Evolutionary conservation across 1,140 invertebrate species (phyloP).

Genomic region (Drosophila sechellia): DNA sequence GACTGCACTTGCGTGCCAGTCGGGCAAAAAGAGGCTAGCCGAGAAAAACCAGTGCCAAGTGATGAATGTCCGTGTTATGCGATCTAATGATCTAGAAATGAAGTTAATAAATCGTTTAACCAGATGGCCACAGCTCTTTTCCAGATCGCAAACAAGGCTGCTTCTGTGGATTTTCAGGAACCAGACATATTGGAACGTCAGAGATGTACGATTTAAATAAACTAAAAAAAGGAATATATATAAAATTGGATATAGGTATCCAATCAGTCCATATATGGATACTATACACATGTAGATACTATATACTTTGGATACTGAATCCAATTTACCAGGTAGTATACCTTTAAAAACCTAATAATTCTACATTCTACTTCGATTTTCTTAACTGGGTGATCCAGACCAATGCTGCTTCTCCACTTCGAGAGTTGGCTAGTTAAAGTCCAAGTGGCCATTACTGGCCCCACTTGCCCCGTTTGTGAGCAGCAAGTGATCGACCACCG

Average conservation of each 20-base stretch:
- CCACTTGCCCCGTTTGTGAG: conserved; percentile 38
- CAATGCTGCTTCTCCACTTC: no score
- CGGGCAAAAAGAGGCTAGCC: conserved; percentile 10
- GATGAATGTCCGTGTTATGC: conserved; percentile 84
- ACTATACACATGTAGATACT: no score
- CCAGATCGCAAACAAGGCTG: conserved; percentile 8
- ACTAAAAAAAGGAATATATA: no score
- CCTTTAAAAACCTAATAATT: no score
- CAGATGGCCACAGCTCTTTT: conserved; percentile 62
- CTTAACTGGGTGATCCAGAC: no score
- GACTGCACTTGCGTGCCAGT: conserved; percentile 63
- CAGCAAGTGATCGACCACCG: conserved; percentile 56
- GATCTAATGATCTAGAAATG: conserved; percentile 84
- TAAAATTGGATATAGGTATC: no score
- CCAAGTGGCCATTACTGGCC: neutral
- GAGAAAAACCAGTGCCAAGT: conserved; percentile 58
- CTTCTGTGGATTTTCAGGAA: conserved; percentile 1
- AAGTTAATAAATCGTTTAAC: conserved; percentile 84
- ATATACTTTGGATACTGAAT: no score
- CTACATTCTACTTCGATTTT: no score
- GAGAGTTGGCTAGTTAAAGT: neutral
- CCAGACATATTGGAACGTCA: conserved; percentile 13
- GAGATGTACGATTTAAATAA: neutral
- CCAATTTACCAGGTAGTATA: no score
- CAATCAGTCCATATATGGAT: no score